A percentile compares a stretch with the other conserved stretches of the same genome.
Conservation (phyloP, 2,113 vertebrate species). For the Arizona elegans region DNA sequence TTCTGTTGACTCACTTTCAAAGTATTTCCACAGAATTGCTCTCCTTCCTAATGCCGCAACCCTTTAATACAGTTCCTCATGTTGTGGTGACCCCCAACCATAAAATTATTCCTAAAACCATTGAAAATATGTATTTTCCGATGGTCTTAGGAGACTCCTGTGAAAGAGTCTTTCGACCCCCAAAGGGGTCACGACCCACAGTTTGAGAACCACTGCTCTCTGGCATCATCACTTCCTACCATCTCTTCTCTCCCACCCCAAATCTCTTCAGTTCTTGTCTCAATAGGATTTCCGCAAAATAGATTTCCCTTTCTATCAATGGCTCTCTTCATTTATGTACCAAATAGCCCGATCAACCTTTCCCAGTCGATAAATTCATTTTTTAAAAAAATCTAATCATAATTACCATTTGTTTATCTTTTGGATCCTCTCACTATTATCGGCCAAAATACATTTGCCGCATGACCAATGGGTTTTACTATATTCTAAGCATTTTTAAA, state of each 20-base stretch:
- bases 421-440: not conserved
- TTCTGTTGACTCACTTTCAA: not conserved
- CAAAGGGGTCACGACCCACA: no score
- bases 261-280: not conserved
- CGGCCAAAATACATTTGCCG: not conserved
- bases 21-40: not conserved
- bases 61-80: no score
- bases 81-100: no score
- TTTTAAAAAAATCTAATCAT: not conserved
- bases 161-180: no score
- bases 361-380: not conserved
- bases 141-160: no score
- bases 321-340: not conserved
- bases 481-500: not conserved
- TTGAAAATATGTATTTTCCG: no score
- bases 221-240: not conserved
- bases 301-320: not conserved
- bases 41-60: not conserved
- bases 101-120: no score
- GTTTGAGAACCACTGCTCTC: not conserved
- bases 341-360: not conserved
- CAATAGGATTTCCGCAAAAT: not conserved
- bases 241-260: rapidly evolving
- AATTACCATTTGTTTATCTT: not conserved
- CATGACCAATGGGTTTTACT: not conserved